These are phyloP conservation scores for Drepana falcataria DNA, from an alignment of 2,888 invertebrate genomes.

Conservation along the genomic window DNA sequence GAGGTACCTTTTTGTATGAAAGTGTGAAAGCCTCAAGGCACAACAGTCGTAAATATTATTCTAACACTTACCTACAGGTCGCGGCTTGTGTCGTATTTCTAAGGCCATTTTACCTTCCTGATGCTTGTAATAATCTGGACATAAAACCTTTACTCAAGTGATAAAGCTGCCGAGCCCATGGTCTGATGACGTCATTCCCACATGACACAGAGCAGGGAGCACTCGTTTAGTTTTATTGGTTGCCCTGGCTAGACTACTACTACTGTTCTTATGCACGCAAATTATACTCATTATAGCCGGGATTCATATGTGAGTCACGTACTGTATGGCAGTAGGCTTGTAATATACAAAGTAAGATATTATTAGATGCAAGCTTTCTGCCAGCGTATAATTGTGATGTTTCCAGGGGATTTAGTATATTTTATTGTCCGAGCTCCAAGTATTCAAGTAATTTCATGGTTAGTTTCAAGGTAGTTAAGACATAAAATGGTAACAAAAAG, in stretches of 20 bases:
- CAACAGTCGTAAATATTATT: not conserved
- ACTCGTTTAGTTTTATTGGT: slow-evolving; percentile 53
- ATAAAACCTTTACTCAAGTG: slow-evolving; percentile 8
- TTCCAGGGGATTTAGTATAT: too few relatives aligned
- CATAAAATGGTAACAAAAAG: too few relatives aligned
- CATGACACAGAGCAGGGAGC: slow-evolving; percentile 26
- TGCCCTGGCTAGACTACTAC: slow-evolving; percentile 26
- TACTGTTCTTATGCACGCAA: slow-evolving; percentile 11
- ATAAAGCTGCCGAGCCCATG: slow-evolving; percentile 27
- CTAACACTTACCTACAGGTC: not conserved
- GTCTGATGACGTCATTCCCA: slow-evolving; percentile 34
- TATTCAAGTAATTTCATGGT: too few relatives aligned
- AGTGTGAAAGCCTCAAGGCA: not conserved
- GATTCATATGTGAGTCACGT: slow-evolving; percentile 16
- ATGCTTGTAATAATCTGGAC: slow-evolving; percentile 18
- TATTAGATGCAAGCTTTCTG: not conserved
- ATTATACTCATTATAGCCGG: slow-evolving; percentile 10
- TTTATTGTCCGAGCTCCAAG: too few relatives aligned
- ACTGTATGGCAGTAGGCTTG: slow-evolving; percentile 12
- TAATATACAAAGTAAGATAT: not conserved
- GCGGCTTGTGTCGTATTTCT: slow-evolving; percentile 2
- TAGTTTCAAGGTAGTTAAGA: too few relatives aligned
- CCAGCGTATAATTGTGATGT: too few relatives aligned
- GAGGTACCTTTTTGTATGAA: too few relatives aligned
- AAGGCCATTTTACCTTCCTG: not conserved